phyloP scores from a whole-genome alignment of 2,113 vertebrate genomes.

The Passer domesticus region DNA sequence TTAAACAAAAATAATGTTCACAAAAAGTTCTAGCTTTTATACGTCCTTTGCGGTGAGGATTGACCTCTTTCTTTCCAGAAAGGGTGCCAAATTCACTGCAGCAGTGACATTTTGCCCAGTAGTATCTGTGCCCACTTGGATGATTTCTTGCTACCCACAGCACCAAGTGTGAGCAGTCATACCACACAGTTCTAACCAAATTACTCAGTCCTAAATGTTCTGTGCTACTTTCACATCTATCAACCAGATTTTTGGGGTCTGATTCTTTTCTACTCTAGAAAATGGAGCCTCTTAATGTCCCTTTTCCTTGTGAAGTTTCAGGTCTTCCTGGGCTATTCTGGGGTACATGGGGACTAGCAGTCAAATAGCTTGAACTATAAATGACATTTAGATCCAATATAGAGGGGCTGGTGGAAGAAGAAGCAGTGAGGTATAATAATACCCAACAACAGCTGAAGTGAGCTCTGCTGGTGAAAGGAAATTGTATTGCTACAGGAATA shows the following conservation, averaged over 20 bases:
- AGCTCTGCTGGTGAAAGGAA: not conserved
- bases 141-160: not conserved
- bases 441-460: conserved; percentile 39
- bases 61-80: not conserved
- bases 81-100: not conserved
- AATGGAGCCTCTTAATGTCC: not conserved
- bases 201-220: not conserved
- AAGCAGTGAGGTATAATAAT: conserved; percentile 31
- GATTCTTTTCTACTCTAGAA: not conserved
- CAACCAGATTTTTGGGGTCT: not conserved
- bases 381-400: not conserved
- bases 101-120: conserved; percentile 10
- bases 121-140: not conserved
- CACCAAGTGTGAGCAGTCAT: not conserved
- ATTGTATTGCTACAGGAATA: not conserved
- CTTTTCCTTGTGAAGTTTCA: not conserved
- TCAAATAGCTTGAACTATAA: not conserved
- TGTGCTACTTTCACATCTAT: not conserved
- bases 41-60: not conserved
- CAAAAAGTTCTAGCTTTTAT: not conserved
- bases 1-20: not conserved
- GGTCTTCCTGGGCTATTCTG: not conserved
- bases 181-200: not conserved
- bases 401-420: not conserved
- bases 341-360: not conserved